Base-by-base conservation (phyloP, 2,113 vertebrate genomes). In the Bolborhynchus lineola region DNA sequence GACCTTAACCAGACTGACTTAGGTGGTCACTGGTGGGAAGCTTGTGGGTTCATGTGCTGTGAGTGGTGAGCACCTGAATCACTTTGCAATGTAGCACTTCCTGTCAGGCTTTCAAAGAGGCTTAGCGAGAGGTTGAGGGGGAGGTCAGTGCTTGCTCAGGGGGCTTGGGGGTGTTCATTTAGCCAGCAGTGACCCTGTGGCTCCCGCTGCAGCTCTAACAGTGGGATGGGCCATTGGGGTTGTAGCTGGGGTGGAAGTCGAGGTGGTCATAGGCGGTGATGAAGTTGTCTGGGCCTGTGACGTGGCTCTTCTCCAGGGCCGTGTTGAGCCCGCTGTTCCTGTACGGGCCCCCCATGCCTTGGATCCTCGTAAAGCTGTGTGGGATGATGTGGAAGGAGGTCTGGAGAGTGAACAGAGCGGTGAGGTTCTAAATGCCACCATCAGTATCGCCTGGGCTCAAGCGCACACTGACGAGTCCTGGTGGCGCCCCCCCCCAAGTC, bases 211-310 rank as follows among this genome's bases (percentile, higher is more conserved):
- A 8, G 41, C 68, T 5, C 64, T 95, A 57, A 6, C 97, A 97
- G 89, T 97, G 59, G 12, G 97, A 97, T 0, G 97, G 98, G 19
- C 74, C 83, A 3, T 11, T 90, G 7, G n/a, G 29, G 15, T 96
- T 97, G 91, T 97, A 98, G 78, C 97, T 98, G 74, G 94, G 96
- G 31, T 98, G 98, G 82, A 98, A 98, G 55, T 97, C 91, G 52
- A 97, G 63, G 57, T 72, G 96, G 79, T 98, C 95, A 0, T 59
- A 82, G 60, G 88, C 15, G 6, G 96, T 97, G 81, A 97, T 90
- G 55, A 86, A 91, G 94, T 97, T 97, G 87, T 57, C 97, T 0
- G 93, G 29, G 8, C 97, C 98, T 0, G 97, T 97, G 92, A 98
- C 97, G 1, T 59, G 3, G 76, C 97, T 98, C 63, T 96, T 98